Base-by-base conservation (phyloP, 2,113 vertebrate genomes). In the Gallinago undulata region DNA sequence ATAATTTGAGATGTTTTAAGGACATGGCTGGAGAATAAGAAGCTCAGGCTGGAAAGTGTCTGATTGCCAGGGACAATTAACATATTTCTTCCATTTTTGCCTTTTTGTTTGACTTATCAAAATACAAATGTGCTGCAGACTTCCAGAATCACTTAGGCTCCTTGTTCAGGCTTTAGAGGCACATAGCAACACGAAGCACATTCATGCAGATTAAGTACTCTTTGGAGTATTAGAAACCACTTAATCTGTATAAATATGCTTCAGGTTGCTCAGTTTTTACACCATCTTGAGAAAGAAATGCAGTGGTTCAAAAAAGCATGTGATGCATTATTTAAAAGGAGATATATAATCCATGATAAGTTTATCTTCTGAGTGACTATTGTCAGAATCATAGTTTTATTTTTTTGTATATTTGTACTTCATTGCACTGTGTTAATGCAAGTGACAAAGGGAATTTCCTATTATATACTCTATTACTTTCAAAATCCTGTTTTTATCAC, bases 161-260 rank as follows among this genome's bases (percentile, higher is more conserved):
- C 89, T 85, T 80, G 63, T 73, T 97, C 90, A 96, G 74, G 72
- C 91, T 94, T 96, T 87, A 81, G 72, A 86, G 77, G 30, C 63
- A 86, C 55, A 57, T 48, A 94, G 91, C 89, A 93, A 83, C 84
- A 90, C 15, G 41, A 84, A 94, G 89, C 84, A 97, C 80, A 94
- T 97, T 97, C 91, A 93, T 84, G 73, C 56, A 96, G 93, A 96
- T 94, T 95, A 97, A 97, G 82, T 95, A 85, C 87, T 97, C 87
- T 97, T 97, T 89, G 76, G 97, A 95, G 87, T 97, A 95, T 95
- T 91, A 93, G 92, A 87, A 95, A 96, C 94, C 93, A 94, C 79
- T 89, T 92, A 96, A 88, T 87, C 73, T 97, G 91, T 96, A 97
- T 95, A 97, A 97, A 97, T 97, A 97, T 91, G 86, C 95, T 97